Conservation (phyloP, 2,797 vertebrate species). For the Brachyalestes nurse region DNA sequence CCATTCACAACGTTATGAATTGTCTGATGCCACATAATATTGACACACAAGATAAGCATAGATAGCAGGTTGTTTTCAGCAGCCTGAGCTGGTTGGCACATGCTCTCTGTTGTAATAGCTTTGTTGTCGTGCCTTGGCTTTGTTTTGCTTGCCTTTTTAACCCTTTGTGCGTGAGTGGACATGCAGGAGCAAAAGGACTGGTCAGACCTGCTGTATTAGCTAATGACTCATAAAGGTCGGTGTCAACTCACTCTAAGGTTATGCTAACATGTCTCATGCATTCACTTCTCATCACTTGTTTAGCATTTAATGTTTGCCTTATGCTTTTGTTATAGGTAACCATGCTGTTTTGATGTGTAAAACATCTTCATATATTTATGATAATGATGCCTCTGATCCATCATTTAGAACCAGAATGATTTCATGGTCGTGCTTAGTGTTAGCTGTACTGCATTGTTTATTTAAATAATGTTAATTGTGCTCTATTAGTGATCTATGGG, state of each 20-base stretch:
- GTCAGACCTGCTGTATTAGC: constrained; percentile 10
- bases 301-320: background rate
- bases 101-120: background rate
- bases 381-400: too few species aligned
- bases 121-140: background rate
- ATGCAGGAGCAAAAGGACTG: constrained; percentile 2
- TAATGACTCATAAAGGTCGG: background rate
- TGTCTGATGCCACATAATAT: background rate
- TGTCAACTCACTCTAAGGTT: background rate
- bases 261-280: background rate
- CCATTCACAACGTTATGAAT: background rate
- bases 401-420: too few species aligned
- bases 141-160: background rate
- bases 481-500: too few species aligned
- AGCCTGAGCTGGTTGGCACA: background rate
- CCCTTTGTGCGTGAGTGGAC: background rate
- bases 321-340: background rate
- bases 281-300: background rate
- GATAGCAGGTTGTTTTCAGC: constrained; percentile 3
- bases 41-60: background rate
- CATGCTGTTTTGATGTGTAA: background rate
- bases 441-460: too few species aligned
- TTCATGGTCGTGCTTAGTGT: too few species aligned
- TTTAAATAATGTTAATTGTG: too few species aligned
- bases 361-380: too few species aligned